A percentile compares a stretch with the other conserved stretches of the same genome.
phyloP scores from a whole-genome alignment of 2,113 vertebrate genomes.

The Paralichthys olivaceus region DNA sequence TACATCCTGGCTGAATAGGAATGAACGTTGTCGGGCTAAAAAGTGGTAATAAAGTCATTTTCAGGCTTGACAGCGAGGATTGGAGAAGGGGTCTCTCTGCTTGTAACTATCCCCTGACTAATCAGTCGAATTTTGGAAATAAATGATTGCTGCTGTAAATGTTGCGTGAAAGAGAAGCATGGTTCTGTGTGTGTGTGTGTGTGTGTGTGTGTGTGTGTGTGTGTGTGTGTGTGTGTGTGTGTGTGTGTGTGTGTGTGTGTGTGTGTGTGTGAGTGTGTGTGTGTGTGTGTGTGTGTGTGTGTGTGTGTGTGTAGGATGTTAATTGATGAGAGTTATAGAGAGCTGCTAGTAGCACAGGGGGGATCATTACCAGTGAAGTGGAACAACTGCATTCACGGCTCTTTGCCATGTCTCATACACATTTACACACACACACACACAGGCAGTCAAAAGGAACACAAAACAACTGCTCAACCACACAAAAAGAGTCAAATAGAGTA shows the following conservation, averaged over 20 bases:
- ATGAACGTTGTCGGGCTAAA: conserved; percentile 35
- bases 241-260: conserved; percentile 58
- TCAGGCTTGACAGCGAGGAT: conserved; percentile 66
- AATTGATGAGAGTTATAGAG: conserved; percentile 87
- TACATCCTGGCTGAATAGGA: conserved; percentile 49
- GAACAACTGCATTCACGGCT: conserved; percentile 85
- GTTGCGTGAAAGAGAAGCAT: conserved; percentile 83
- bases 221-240: conserved; percentile 56
- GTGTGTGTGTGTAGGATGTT: conserved; percentile 74
- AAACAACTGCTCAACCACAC: conserved; percentile 32
- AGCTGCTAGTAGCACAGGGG: conserved; percentile 82
- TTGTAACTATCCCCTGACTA: conserved; percentile 78
- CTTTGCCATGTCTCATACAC: conserved; percentile 77
- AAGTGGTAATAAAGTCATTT: conserved; percentile 74
- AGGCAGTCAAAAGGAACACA: conserved; percentile 58
- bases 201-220: conserved; percentile 61
- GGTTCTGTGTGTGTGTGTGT: conserved; percentile 52
- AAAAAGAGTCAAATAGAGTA: conserved; percentile 33
- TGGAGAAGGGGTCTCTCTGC: conserved; percentile 61
- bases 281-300: conserved; percentile 60
- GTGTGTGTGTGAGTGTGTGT: conserved; percentile 60
- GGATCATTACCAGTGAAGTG: conserved; percentile 85
- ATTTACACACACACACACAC: conserved; percentile 27
- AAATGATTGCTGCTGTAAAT: conserved; percentile 83
- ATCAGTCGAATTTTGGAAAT: conserved; percentile 83